Evolutionary conservation across 2,113 vertebrate species (phyloP).

Genomic region (Thomomys bottae): DNA sequence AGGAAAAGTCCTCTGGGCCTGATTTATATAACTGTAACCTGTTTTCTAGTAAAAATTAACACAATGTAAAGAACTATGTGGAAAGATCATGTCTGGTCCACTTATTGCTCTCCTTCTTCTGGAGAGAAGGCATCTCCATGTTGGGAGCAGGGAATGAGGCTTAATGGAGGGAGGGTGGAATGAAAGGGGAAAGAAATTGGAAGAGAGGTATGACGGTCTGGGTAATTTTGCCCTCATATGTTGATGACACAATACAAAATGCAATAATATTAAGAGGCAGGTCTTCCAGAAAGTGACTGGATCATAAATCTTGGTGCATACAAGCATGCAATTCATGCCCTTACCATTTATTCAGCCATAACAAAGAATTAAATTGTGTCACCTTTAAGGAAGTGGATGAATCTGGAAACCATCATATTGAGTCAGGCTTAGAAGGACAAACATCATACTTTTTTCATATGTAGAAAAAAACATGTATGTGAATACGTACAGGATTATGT

Average conservation of each 20-base stretch:
- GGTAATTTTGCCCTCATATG: not conserved
- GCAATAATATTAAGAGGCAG: not conserved
- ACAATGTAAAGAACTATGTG: not conserved
- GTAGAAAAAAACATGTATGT: no score
- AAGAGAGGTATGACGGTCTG: not conserved
- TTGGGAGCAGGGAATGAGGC: not conserved
- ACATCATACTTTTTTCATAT: no score
- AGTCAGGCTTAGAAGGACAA: no score
- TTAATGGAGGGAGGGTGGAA: not conserved
- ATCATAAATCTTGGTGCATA: not conserved
- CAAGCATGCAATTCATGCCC: not conserved
- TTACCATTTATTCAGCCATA: not conserved
- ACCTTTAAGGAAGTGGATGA: no score
- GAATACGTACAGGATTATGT: no score
- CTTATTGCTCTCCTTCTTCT: not conserved
- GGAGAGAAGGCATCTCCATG: not conserved
- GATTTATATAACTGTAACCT: no score
- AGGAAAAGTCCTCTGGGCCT: no score
- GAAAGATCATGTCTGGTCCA: not conserved
- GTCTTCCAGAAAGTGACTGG: not conserved
- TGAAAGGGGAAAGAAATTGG: not conserved
- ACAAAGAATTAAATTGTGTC: no score
- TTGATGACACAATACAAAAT: no score
- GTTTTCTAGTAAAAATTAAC: not conserved
- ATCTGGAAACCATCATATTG: no score